Percentiles rank a stretch among this genome's conserved stretches.
phyloP scores from a whole-genome alignment of 2,797 vertebrate species.

The Masticophis lateralis region DNA sequence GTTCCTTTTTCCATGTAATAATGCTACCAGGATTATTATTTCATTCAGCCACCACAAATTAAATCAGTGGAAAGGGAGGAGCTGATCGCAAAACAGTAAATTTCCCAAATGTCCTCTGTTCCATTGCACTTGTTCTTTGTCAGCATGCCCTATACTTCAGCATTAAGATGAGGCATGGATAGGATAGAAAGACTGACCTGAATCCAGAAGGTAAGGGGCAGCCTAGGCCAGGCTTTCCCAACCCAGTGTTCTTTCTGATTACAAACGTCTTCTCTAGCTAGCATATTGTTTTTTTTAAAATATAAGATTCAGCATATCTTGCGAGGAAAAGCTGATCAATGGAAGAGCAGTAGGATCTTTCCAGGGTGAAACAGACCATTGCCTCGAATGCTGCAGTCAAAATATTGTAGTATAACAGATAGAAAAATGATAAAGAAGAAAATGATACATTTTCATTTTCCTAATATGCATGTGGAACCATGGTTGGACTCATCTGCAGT shows the following conservation, averaged over 20 bases:
- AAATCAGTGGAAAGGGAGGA: too few species aligned
- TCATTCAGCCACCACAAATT: background rate
- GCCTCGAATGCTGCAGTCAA: background rate
- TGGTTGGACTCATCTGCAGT: background rate
- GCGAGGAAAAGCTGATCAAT: background rate
- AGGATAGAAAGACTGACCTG: background rate
- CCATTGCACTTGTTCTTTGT: background rate
- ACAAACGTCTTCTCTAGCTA: background rate
- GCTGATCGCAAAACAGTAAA: background rate
- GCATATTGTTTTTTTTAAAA: background rate
- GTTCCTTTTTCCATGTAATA: background rate
- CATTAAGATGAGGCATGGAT: background rate
- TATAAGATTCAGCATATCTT: background rate
- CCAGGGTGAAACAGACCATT: background rate
- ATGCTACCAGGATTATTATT: background rate
- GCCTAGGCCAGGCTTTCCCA: background rate
- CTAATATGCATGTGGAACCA: background rate
- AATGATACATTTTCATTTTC: background rate
- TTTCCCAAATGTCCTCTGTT: background rate
- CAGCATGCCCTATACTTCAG: background rate
- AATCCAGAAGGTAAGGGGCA: background rate
- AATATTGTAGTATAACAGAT: background rate
- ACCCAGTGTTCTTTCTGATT: background rate
- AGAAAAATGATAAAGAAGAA: background rate
- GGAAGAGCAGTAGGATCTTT: too few species aligned